phyloP scores from a whole-genome alignment of 1,140 invertebrate genomes.

The Penaeus chinensis region DNA sequence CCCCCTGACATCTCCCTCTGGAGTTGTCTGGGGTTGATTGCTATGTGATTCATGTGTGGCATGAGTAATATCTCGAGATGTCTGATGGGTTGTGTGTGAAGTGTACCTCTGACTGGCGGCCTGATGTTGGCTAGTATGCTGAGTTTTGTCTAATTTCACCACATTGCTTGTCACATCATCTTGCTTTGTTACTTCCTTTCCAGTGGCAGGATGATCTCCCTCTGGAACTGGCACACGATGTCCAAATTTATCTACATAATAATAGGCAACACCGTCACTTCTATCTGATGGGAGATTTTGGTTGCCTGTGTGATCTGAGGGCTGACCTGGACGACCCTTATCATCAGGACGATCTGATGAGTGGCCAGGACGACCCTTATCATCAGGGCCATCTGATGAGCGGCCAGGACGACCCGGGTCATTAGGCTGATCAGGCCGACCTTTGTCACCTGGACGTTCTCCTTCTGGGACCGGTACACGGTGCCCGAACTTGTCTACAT shows the following conservation, averaged over 20 bases:
- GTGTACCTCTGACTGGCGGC: neutral
- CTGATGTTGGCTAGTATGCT: neutral
- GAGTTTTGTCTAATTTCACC: too few relatives aligned
- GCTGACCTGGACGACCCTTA: neutral
- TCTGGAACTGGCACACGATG: too few relatives aligned
- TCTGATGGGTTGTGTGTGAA: too few relatives aligned
- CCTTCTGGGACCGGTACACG: neutral
- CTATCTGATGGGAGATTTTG: neutral
- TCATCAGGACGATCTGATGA: neutral
- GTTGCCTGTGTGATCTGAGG: neutral
- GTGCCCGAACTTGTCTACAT: too few relatives aligned
- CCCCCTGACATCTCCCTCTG: too few relatives aligned
- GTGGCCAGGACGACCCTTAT: neutral
- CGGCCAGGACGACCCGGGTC: neutral
- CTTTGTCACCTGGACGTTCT: constrained; percentile 8
- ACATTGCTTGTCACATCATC: neutral
- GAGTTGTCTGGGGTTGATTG: too few relatives aligned
- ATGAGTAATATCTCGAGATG: too few relatives aligned
- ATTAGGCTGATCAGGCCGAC: neutral
- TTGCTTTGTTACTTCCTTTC: neutral
- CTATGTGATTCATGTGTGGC: too few relatives aligned
- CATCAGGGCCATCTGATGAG: neutral
- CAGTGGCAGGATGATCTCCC: neutral
- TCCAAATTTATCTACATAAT: too few relatives aligned
- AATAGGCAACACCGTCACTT: too few relatives aligned